phyloP scores from a whole-genome alignment of 2,113 vertebrate genomes.

The Laterallus jamaicensis region DNA sequence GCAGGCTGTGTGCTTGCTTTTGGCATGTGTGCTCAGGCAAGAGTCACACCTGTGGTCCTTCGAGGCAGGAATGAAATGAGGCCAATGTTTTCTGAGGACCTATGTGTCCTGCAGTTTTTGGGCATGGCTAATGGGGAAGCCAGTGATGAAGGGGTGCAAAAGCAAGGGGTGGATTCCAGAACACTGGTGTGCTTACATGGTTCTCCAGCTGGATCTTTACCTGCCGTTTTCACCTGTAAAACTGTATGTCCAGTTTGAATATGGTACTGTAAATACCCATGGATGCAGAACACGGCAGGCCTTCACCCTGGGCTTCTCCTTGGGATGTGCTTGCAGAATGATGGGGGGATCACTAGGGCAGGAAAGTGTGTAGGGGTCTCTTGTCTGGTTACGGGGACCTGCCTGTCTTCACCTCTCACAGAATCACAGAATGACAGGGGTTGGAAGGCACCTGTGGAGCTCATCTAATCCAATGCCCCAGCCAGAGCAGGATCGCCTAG shows the following conservation, averaged over 20 bases:
- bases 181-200: background rate
- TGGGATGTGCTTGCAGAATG: background rate
- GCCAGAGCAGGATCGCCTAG: no score
- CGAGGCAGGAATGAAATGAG: fast-evolving
- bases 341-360: background rate
- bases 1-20: background rate
- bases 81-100: background rate
- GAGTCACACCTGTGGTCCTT: background rate
- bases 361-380: background rate
- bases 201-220: background rate
- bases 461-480: no score
- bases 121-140: background rate
- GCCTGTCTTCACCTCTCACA: background rate
- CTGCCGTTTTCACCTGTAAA: background rate
- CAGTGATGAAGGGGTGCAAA: background rate
- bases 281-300: background rate
- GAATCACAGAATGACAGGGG: no score
- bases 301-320: background rate
- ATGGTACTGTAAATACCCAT: background rate
- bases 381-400: background rate
- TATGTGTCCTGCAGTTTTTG: background rate
- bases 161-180: background rate
- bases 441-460: no score
- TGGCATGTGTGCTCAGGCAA: background rate
- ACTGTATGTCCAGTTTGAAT: background rate